A percentile compares a stretch with the other conserved stretches of the same genome.
These are phyloP conservation scores for Saiga tatarica DNA, from an alignment of 2,113 vertebrate genomes.

Conservation along the genomic window DNA sequence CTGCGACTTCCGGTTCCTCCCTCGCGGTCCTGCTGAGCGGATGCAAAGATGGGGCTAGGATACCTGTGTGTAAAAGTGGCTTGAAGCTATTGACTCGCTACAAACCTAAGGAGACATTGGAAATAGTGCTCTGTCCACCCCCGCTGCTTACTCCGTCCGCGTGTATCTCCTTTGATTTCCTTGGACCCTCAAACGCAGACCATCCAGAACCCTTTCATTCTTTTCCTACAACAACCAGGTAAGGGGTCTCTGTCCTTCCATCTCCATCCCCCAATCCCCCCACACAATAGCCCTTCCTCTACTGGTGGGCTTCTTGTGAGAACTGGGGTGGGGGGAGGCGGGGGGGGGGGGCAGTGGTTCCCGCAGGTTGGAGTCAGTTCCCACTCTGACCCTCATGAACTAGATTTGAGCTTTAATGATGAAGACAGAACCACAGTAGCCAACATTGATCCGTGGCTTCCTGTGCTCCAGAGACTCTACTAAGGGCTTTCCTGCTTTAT, in stretches of 20 bases:
- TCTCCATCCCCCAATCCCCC: not conserved
- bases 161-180: not conserved
- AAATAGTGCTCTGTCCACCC: not conserved
- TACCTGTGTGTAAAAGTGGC: not conserved
- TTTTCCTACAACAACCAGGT: not conserved
- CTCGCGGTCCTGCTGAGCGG: not conserved
- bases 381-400: not conserved
- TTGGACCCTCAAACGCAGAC: not conserved
- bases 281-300: not conserved
- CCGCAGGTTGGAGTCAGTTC: not conserved
- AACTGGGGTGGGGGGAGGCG: not conserved
- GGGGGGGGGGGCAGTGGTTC: not conserved
- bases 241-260: not conserved
- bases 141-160: not conserved
- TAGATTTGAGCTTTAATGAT: not conserved
- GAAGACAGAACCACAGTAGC: not conserved
- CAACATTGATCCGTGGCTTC: not conserved
- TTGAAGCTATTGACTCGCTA: not conserved
- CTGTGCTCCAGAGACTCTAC: not conserved
- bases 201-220: not conserved
- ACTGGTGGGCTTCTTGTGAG: not conserved
- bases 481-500: not conserved
- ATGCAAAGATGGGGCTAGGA: not conserved
- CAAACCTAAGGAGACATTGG: not conserved
- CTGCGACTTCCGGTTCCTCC: not conserved